A percentile compares a stretch with the other conserved stretches of the same genome.
Conservation (phyloP, 1,140 invertebrate species). For the Pachyrhynchus sulphureomaculatus region DNA sequence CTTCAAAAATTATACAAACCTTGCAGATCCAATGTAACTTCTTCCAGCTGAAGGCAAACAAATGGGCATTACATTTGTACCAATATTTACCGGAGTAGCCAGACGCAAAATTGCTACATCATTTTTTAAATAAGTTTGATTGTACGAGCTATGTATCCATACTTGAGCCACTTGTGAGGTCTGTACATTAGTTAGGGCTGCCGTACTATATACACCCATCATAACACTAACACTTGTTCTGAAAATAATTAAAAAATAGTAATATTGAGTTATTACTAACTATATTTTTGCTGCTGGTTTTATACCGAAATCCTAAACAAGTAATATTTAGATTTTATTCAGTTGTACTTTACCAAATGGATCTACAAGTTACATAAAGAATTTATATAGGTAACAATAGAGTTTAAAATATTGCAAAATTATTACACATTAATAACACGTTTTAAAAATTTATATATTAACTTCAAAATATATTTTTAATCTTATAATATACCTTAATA, state of each 20-base stretch:
- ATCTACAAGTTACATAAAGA: too few species aligned
- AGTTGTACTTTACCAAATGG: too few species aligned
- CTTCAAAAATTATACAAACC: too few species aligned
- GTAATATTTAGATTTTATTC: too few species aligned
- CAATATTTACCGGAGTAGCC: slow-evolving; percentile 51
- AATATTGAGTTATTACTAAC: neutral
- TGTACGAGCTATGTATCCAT: slow-evolving; percentile 58
- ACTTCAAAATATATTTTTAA: too few species aligned
- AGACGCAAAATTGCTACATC: slow-evolving; percentile 65
- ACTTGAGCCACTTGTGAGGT: slow-evolving; percentile 28
- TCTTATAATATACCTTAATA: too few species aligned
- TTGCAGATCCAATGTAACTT: slow-evolving; percentile 22
- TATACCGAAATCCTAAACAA: too few species aligned
- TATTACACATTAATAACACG: too few species aligned
- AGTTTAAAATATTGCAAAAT: too few species aligned
- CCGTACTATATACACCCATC: slow-evolving; percentile 35
- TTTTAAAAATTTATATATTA: too few species aligned
- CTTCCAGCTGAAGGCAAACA: slow-evolving; percentile 55
- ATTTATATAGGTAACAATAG: too few species aligned
- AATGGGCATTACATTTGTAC: slow-evolving; percentile 57
- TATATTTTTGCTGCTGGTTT: too few species aligned
- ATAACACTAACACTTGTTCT: slow-evolving; percentile 34
- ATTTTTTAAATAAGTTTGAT: slow-evolving; percentile 56
- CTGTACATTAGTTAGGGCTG: slow-evolving; percentile 27
- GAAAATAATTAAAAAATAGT: neutral